phyloP scores from a whole-genome alignment of 30 jellyfish, hydroid and myxozoan species.

The Hydractinia symbiolongicarpus region DNA sequence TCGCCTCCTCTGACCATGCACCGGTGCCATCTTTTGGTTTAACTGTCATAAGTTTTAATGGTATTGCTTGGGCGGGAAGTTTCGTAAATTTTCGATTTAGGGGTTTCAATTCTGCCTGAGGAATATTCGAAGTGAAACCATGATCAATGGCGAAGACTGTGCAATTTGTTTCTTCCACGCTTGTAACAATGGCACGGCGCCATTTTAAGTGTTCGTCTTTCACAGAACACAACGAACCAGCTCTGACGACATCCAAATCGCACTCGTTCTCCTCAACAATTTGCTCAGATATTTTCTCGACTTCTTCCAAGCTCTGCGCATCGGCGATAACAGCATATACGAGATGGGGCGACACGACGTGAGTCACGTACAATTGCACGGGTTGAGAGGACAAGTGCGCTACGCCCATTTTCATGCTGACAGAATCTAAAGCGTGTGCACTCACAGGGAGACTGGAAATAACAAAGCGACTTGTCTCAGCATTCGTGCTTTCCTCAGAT shows the following conservation, averaged over 20 bases:
- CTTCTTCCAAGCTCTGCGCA: not conserved
- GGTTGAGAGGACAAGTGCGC: conserved; percentile 13
- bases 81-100: not conserved
- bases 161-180: conserved; percentile 2
- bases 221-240: conserved; percentile 33
- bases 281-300: not conserved
- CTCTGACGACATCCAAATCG: not conserved
- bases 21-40: conserved; percentile 13
- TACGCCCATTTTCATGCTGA: conserved; percentile 16
- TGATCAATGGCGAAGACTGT: conserved; percentile 20
- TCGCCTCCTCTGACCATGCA: conserved; percentile 24
- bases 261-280: not conserved
- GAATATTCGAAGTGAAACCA: conserved; percentile 4
- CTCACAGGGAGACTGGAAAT: conserved; percentile 24
- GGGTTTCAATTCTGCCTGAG: not conserved
- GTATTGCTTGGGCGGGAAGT: conserved; percentile 35
- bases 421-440: conserved; percentile 34
- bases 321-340: conserved; percentile 9
- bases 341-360: conserved; percentile 35
- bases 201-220: not conserved
- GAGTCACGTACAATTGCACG: conserved; percentile 17
- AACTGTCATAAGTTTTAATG: conserved; percentile 22
- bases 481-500: too few species aligned
- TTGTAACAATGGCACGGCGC: conserved; percentile 21
- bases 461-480: not conserved